Evolutionary conservation across 2,797 vertebrate species (phyloP), one percentile per base, ranked within the genome.

Genomic region (Syngnathus rostellatus): DNA sequence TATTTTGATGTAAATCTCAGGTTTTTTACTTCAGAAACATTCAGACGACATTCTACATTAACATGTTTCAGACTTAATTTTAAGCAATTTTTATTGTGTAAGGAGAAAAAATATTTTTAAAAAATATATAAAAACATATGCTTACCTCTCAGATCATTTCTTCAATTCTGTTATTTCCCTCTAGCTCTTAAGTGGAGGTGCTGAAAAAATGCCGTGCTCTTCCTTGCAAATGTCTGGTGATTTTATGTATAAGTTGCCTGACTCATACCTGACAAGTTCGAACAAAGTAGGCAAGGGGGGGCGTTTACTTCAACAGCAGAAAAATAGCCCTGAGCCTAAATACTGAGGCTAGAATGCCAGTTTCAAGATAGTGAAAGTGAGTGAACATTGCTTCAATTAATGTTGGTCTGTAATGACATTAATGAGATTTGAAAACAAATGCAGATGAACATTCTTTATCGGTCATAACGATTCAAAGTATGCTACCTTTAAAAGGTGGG

Each of bases 231-330:
- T 23, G 21, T 39, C 60, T 61, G 41, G 3, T 9, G 60, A 62
- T 45, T 62, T 62, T 45, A 62, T 62, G 40, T 46, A 46, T 45
- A 45, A 25, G 60, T 62, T 62, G 21, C 8, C 41, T 45, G 60
- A 62, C 11, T 62, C 60, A 45, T 31, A 21, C 10, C 41, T 62
- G 60, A 46, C 60, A 62, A 62, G 60, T 62, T 31, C 11, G 6
- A 46, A 62, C 60, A 62, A 62, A 46, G 60, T 62, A 16, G 40
- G 60, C 41, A 31, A 45, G 3, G 31, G 11, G 40, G 41, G 60
- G 60, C 40, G 41, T 45, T 45, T 62, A 25, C 14, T 46, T 62
- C 11, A 45, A 17, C 7, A 46, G 12, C 14, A 61, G 60, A 62
- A 62, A 62, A 46, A 45, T 46, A 62, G 41, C 60, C 60, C 12